A percentile compares a stretch with the other conserved stretches of the same genome.
Evolutionary conservation across 2,888 invertebrate species (phyloP).

Genomic region (Argyra leucocephala): DNA sequence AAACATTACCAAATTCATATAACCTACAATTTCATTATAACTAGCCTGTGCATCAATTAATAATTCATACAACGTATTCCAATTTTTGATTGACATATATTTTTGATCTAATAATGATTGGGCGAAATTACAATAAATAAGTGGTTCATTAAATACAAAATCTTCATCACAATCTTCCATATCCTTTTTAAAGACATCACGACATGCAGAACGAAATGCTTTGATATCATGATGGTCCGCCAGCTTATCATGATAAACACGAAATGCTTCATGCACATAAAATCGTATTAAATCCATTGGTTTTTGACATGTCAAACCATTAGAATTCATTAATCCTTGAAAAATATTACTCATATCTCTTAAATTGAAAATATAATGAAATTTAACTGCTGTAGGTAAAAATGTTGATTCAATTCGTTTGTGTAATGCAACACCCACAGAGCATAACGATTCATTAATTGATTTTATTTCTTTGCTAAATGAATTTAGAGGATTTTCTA

Average conservation of each 20-base stretch:
- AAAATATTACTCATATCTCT: slow-evolving; percentile 89
- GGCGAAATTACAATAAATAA: slow-evolving; percentile 87
- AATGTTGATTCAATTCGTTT: slow-evolving; percentile 65
- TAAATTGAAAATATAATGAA: slow-evolving; percentile 89
- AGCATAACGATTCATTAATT: slow-evolving; percentile 44
- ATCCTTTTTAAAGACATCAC: slow-evolving; percentile 72
- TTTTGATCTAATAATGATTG: slow-evolving; percentile 70
- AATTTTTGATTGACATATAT: slow-evolving; percentile 70
- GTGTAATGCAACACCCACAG: slow-evolving; percentile 68
- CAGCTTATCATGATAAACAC: slow-evolving; percentile 87
- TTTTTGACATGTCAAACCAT: slow-evolving; percentile 60
- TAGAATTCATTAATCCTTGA: slow-evolving; percentile 81
- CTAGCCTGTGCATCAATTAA: slow-evolving; percentile 69
- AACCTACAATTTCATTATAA: slow-evolving; percentile 83
- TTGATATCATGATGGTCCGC: slow-evolving; percentile 71
- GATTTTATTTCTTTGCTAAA: slow-evolving; percentile 47
- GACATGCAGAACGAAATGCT: slow-evolving; percentile 60
- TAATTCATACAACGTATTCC: slow-evolving; percentile 62
- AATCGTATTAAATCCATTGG: slow-evolving; percentile 67
- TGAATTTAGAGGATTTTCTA: slow-evolving; percentile 56
- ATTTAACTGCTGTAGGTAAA: slow-evolving; percentile 87
- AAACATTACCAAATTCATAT: slow-evolving; percentile 91
- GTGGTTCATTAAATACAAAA: slow-evolving; percentile 61
- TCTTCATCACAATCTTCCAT: slow-evolving; percentile 70
- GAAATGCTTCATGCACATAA: slow-evolving; percentile 82